phyloP scores from a whole-genome alignment of 2,797 vertebrate genomes.

The Alauda arvensis region DNA sequence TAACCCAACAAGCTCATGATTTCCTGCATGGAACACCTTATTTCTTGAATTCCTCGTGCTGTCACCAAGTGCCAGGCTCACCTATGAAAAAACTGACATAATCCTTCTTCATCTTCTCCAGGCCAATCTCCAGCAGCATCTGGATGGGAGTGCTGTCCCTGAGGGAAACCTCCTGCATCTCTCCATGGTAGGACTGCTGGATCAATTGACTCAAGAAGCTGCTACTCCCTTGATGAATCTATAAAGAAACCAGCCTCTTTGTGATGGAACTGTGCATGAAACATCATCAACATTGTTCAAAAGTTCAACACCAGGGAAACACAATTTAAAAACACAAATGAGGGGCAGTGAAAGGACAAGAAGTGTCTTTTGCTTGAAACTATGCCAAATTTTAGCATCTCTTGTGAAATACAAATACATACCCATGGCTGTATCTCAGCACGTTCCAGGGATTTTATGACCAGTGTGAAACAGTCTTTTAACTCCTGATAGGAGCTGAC shows the following conservation, averaged over 20 bases:
- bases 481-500: constrained; percentile 89
- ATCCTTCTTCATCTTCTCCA: constrained; percentile 96
- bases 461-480: constrained; percentile 81
- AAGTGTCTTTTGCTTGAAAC: background rate
- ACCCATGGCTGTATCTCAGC: constrained; percentile 93
- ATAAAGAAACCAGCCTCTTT: background rate
- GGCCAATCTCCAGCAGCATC: constrained; percentile 92
- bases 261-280: background rate
- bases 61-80: constrained; percentile 49
- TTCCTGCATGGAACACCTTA: background rate
- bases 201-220: constrained; percentile 89
- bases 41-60: background rate
- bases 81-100: constrained; percentile 93
- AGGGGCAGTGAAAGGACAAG: background rate
- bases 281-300: background rate
- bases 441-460: constrained; percentile 79
- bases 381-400: background rate
- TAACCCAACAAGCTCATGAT: background rate
- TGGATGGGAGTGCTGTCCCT: constrained; percentile 80
- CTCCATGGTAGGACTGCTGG: constrained; percentile 86
- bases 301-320: background rate
- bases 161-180: constrained; percentile 79
- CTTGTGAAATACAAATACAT: constrained; percentile 31
- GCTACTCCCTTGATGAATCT: constrained; percentile 92
- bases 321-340: background rate